Evolutionary conservation across 2,113 vertebrate species (phyloP).

Genomic region (Bombycilla garrulus): DNA sequence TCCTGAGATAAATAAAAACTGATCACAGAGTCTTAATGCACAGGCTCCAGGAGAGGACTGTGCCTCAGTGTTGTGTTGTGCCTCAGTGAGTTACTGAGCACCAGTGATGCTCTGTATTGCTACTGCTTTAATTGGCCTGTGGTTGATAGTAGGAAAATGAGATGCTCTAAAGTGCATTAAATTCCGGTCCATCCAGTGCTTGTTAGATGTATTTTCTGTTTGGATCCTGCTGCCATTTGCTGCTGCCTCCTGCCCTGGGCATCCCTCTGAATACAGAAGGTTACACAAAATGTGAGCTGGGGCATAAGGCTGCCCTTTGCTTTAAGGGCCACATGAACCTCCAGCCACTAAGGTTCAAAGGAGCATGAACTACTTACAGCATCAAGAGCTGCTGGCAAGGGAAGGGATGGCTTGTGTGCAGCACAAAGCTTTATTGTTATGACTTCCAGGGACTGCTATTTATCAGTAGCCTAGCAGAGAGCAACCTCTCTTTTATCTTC

Average conservation of each 20-base stretch:
- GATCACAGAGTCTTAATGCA: not conserved
- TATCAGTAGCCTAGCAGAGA: not conserved
- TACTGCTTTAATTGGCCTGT: not conserved
- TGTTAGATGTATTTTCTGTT: not conserved
- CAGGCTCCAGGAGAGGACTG: not conserved
- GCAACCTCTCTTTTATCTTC: not conserved
- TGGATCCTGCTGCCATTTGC: not conserved
- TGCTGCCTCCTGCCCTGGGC: not conserved
- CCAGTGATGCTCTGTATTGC: not conserved
- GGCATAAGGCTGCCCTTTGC: not conserved
- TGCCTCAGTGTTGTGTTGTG: not conserved
- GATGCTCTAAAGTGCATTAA: not conserved
- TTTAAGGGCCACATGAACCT: not conserved
- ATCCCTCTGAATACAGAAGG: not conserved
- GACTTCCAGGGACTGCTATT: not conserved
- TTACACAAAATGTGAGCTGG: not conserved
- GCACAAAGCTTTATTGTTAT: not conserved
- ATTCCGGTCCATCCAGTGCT: not conserved
- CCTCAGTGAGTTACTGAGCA: not conserved
- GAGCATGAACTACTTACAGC: not conserved
- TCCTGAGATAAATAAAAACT: not conserved
- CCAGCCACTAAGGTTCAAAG: not conserved
- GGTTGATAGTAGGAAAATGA: not conserved
- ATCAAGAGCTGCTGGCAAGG: not conserved
- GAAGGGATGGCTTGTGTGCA: not conserved